Evolutionary conservation across 2,113 vertebrate species (phyloP).

Genomic region (Mastomys coucha): DNA sequence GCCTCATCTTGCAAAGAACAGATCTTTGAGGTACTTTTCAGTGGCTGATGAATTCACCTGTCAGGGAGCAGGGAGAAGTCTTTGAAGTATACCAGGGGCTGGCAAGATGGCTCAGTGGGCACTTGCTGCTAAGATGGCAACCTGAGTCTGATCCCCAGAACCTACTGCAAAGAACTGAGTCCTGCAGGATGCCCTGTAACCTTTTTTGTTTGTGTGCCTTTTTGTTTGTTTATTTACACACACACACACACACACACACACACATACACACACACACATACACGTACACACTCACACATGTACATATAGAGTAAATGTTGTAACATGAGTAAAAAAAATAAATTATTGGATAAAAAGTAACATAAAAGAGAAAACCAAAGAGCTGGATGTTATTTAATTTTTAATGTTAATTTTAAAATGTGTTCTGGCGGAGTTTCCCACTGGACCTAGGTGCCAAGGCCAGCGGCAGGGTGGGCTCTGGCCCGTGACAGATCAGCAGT

Average conservation of each 20-base stretch:
- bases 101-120: background rate
- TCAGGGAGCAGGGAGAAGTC: background rate
- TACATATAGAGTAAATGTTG: background rate
- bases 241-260: background rate
- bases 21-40: background rate
- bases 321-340: too few species aligned
- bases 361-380: slow-evolving; percentile 9
- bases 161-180: background rate
- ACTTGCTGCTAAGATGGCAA: background rate
- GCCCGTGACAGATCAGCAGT: too few species aligned
- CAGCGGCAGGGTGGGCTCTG: too few species aligned
- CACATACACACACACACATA: background rate
- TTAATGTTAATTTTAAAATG: background rate
- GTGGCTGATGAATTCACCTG: background rate
- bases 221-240: background rate
- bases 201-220: too few species aligned
- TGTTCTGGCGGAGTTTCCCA: too few species aligned
- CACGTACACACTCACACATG: too few species aligned
- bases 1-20: background rate
- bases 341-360: background rate
- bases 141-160: background rate
- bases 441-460: too few species aligned
- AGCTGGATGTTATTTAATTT: background rate
- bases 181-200: background rate
- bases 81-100: background rate